These are phyloP conservation scores for Phyllopteryx taeniolatus DNA, from an alignment of 2,113 vertebrate species.

Conservation along the genomic window DNA sequence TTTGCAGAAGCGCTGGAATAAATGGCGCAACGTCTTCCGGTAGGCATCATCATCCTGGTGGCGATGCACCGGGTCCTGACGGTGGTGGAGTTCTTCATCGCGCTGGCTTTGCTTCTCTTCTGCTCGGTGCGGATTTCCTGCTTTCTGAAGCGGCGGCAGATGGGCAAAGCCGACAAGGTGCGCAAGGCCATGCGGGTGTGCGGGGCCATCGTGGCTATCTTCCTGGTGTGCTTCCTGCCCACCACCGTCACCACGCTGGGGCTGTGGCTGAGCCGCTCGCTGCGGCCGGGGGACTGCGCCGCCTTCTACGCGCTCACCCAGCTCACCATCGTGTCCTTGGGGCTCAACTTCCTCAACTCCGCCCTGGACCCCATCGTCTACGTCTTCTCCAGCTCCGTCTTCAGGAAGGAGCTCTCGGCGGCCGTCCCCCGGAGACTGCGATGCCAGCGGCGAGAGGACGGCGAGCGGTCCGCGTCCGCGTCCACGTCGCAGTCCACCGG, in stretches of 20 bases:
- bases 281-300: conserved; percentile 30
- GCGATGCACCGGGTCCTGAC: conserved; percentile 56
- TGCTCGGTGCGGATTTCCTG: conserved; percentile 62
- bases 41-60: conserved; percentile 46
- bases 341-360: conserved; percentile 72
- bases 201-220: conserved; percentile 48
- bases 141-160: conserved; percentile 46
- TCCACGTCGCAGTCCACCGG: conserved; percentile 31
- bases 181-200: conserved; percentile 63
- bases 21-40: neutral
- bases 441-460: neutral
- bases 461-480: rapidly evolving
- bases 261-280: conserved; percentile 28
- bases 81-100: conserved; percentile 54
- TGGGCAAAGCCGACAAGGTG: conserved; percentile 47
- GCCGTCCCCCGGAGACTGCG: conserved; percentile 24
- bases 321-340: conserved; percentile 65
- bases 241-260: conserved; percentile 59
- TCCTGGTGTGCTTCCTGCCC: conserved; percentile 71
- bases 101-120: conserved; percentile 58
- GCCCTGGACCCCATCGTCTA: conserved; percentile 72
- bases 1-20: neutral
- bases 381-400: conserved; percentile 68
- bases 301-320: conserved; percentile 51
- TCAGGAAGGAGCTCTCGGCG: conserved; percentile 54